phyloP scores from a whole-genome alignment of 2,797 vertebrate species.

The Silurus aristotelis region DNA sequence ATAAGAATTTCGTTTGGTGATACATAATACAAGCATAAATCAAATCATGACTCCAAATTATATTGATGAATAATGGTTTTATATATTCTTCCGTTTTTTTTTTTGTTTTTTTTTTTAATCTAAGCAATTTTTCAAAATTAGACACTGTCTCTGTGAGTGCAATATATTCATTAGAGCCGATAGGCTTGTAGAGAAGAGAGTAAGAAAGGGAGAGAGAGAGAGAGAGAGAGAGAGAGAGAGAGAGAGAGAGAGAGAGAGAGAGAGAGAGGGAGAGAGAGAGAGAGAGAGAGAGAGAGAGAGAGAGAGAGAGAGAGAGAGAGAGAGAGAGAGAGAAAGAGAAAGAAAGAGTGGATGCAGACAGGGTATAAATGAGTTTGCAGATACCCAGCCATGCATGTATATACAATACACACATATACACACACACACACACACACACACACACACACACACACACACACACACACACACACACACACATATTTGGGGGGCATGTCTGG shows the following conservation, averaged over 20 bases:
- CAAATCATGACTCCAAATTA: constrained; percentile 15
- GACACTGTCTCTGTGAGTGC: neutral
- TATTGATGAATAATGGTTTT: constrained; percentile 36
- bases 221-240: neutral
- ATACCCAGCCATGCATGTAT: neutral
- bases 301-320: neutral
- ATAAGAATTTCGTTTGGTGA: constrained; percentile 37
- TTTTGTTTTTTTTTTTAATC: neutral
- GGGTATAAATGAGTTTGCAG: constrained; percentile 29
- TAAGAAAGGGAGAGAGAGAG: neutral
- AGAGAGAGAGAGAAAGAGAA: neutral
- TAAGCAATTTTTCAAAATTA: constrained; percentile 42
- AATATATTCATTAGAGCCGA: constrained; percentile 26
- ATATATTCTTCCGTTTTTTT: constrained; percentile 10
- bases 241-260: neutral
- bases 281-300: too few relatives aligned
- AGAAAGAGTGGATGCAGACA: neutral
- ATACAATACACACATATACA: neutral
- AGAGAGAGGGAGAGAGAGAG: neutral
- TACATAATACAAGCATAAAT: constrained; percentile 38
- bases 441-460: constrained; percentile 15
- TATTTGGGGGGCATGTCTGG: constrained; percentile 27
- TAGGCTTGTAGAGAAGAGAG: neutral
- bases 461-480: constrained; percentile 15
- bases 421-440: constrained; percentile 27